Evolutionary conservation across 1,140 invertebrate species (phyloP).

Genomic region (Nymphalis io): DNA sequence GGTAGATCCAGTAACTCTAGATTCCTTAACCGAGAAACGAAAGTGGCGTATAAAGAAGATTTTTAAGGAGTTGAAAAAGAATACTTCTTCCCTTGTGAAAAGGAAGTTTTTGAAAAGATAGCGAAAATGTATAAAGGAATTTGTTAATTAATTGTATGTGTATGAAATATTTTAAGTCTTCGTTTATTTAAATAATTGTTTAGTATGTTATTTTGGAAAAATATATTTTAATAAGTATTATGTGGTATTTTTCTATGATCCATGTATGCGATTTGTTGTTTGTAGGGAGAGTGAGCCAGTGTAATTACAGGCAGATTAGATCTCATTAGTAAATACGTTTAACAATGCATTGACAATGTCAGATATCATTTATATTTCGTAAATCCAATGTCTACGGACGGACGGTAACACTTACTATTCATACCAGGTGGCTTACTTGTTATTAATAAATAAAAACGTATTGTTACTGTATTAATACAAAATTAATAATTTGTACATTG

Average conservation of each 20-base stretch:
- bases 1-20: neutral
- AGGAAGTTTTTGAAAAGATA: slow-evolving; percentile 8
- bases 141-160: neutral
- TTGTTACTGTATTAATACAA: too few relatives aligned
- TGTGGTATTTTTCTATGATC: neutral
- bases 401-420: too few relatives aligned
- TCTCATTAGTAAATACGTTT: too few relatives aligned
- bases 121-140: neutral
- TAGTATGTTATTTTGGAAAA: neutral
- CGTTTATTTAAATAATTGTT: neutral
- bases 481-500: too few relatives aligned
- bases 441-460: too few relatives aligned
- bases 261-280: too few relatives aligned
- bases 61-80: slow-evolving; percentile 10
- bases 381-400: too few relatives aligned
- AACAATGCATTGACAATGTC: too few relatives aligned
- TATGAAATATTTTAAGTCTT: slow-evolving; percentile 4
- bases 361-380: too few relatives aligned
- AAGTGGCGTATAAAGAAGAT: neutral
- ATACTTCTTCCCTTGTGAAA: neutral
- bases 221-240: neutral
- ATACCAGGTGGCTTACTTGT: too few relatives aligned
- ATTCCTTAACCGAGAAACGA: neutral
- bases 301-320: too few relatives aligned
- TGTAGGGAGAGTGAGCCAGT: too few relatives aligned